Conservation (phyloP, 2,797 vertebrate genomes). For the Mormyrops attenuatus region DNA sequence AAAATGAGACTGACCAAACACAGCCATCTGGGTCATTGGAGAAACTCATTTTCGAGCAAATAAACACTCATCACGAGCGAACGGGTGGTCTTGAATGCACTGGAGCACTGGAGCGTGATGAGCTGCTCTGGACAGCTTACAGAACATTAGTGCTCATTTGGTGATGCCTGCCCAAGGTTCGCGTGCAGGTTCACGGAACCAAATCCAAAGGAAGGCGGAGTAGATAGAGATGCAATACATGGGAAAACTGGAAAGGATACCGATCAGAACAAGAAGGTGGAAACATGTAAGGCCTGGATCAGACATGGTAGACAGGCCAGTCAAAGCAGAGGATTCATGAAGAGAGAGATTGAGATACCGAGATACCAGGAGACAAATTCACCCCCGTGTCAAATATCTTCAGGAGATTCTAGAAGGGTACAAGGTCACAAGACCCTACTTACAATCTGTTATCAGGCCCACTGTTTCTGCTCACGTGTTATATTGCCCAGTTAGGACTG, state of each 20-base stretch:
- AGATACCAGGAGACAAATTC: not conserved
- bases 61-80: not conserved
- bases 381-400: not conserved
- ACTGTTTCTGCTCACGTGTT: not conserved
- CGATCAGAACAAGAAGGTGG: not conserved
- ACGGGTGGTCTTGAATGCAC: not conserved
- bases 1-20: not conserved
- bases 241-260: not conserved
- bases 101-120: not conserved
- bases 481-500: not conserved
- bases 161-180: not conserved
- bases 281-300: not conserved
- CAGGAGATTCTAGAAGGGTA: not conserved
- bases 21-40: constrained; percentile 4
- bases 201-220: not conserved
- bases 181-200: not conserved
- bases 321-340: not conserved
- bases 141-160: not conserved
- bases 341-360: not conserved
- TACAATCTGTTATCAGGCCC: not conserved
- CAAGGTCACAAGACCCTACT: not conserved
- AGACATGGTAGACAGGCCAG: not conserved
- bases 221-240: not conserved
- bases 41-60: not conserved
- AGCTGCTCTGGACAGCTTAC: not conserved